Base-by-base conservation (phyloP, 2,113 vertebrate species). In the Microcebus ravelobensis region DNA sequence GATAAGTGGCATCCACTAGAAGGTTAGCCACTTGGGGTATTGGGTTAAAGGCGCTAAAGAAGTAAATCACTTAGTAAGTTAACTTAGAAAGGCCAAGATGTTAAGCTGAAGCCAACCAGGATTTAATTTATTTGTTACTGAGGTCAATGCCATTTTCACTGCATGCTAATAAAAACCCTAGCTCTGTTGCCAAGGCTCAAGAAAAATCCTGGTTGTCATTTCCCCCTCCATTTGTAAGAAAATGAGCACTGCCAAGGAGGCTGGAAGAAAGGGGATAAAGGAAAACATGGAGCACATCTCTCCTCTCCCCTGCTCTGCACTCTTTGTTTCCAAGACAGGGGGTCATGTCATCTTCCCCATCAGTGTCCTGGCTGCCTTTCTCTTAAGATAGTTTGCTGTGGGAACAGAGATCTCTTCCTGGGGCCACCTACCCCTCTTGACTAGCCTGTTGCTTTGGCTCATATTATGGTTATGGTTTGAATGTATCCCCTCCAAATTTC, bases 61-160 rank as follows among this genome's bases (percentile, higher is more conserved):
- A 93, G 71, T 91, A 96, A 97, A 93, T 91, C 91, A 82, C 50
- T 83, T 18, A 23, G 79, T 94, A 88, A 94, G 74, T 88, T 68
- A 87, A 90, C 50, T 79, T 92, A 50, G n/a, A 93, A 93, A 95
- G 90, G 82, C 48, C 73, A 91, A 84, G 73, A 85, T 89, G n/a
- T 82, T 70, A 87, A 92, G 83, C 50, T 79, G 7, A 36, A 90
- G 81, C 87, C 71, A 84, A 89, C 82, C 25, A 94, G 87, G 55
- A 86, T 96, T 97, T 97, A 87, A 95, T 93, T 88, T 76, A 77
- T 79, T 91, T 87, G 57, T 90, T 85, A 61, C 14, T 87, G 73
- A n/a, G 57, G 80, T 79, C 70, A 88, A 25, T 76, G 70, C 42
- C 81, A 92, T 86, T 89, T 96, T 97, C 80, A 92, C 52, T 89